Evolutionary conservation across 1,140 invertebrate genomes (phyloP), one percentile per base, ranked within the genome.

Genomic region (Papilio xuthus): DNA sequence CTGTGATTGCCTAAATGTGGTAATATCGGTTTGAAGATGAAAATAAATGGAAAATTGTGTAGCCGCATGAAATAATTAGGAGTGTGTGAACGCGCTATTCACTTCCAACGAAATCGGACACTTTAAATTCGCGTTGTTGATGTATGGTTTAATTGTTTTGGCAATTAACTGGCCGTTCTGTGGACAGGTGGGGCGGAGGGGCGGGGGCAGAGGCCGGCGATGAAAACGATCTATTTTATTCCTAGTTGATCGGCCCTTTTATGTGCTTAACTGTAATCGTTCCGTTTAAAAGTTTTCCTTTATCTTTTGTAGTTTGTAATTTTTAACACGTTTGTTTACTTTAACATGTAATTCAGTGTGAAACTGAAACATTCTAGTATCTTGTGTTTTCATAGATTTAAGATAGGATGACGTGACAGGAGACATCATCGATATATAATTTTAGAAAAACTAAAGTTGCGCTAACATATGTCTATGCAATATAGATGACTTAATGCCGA

Each of bases 121-220:
- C 88, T 90, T 91, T 89, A 87, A 90, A 89, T 90, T 90, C 84
- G 86, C 90, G 86, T 87, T 89, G 89, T 90, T 92, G 90, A 91
- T 92, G 89, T 89, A 90, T 86, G 87, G 84, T 89, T 86, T 90
- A 92, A 92, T 91, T 92, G 90, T 92, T 90, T 89, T 88, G 85
- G 89, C 90, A 89, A 91, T 92, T 91, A 92, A 83, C 84, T 76
- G 74, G 81, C 79, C 80, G 26, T 32, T 67, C 13, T 67, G 60
- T 28, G 81, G 74, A 75, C 56, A 83, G 81, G 74, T 69, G 50
- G 63, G 60, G 78, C 60, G 78, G 50, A 13, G 79, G 32, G 26
- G 70, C 74, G 67, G 74, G 77, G n/a, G n/a, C n/a, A n/a, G n/a
- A n/a, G n/a, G 77, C 56, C 41, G 79, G 79, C 69, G 70, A 78